Evolutionary conservation across 2,113 vertebrate genomes (phyloP).

Genomic region (Nanger granti): DNA sequence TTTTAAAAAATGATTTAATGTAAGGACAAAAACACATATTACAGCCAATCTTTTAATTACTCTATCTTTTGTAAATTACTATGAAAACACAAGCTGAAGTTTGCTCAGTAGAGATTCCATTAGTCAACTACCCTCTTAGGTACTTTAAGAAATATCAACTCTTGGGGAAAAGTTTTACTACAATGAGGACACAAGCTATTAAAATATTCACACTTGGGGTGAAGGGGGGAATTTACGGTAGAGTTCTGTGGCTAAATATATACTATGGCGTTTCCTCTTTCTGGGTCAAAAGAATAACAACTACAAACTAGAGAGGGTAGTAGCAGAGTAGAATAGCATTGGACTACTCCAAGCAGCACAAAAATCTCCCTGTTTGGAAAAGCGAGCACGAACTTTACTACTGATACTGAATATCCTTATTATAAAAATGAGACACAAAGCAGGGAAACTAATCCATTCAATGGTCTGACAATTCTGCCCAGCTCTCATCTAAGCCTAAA

Average conservation of each 20-base stretch:
- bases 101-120: neutral
- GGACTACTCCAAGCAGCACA: neutral
- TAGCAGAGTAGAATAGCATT: neutral
- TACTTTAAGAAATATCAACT: neutral
- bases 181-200: neutral
- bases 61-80: neutral
- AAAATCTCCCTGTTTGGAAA: neutral
- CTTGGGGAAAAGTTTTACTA: neutral
- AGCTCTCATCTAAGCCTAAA: neutral
- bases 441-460: neutral
- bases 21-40: neutral
- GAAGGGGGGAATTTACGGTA: neutral
- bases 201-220: neutral
- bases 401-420: neutral
- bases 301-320: neutral
- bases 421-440: neutral
- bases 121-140: neutral
- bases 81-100: neutral
- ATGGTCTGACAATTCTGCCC: neutral
- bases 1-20: neutral
- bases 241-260: neutral
- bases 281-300: neutral
- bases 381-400: neutral
- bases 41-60: neutral
- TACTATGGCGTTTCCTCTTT: neutral